These are phyloP conservation scores for Rapana venosa DNA, from an alignment of 2,888 invertebrate genomes.

Conservation along the genomic window DNA sequence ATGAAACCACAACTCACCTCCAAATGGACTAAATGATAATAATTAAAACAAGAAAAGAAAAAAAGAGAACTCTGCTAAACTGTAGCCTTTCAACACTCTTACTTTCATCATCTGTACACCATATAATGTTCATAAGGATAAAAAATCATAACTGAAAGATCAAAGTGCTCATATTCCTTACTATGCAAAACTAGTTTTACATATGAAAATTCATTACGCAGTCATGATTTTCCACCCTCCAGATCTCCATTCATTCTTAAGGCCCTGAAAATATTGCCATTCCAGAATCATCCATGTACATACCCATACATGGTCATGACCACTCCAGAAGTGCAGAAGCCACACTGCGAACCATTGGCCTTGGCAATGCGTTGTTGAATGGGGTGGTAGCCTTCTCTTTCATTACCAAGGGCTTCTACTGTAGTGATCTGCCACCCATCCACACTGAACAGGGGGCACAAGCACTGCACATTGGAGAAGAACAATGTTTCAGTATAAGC, in stretches of 20 bases:
- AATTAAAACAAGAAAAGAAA: too few species aligned
- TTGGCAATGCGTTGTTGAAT: slow-evolving; percentile 84
- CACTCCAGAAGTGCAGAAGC: slow-evolving; percentile 86
- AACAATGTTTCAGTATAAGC: neutral
- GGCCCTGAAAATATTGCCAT: neutral
- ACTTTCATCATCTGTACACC: too few species aligned
- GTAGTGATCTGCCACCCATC: slow-evolving; percentile 85
- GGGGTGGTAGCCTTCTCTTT: slow-evolving; percentile 84
- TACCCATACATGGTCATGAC: slow-evolving; percentile 84
- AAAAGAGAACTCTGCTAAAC: too few species aligned
- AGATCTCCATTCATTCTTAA: neutral
- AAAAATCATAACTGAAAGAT: too few species aligned
- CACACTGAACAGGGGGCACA: slow-evolving; percentile 83
- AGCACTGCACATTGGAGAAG: slow-evolving; percentile 80
- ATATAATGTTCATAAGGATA: too few species aligned
- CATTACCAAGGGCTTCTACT: slow-evolving; percentile 85
- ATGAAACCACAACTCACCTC: too few species aligned
- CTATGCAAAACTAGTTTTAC: too few species aligned
- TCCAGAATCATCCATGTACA: slow-evolving; percentile 47
- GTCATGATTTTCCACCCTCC: too few species aligned
- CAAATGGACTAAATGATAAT: too few species aligned
- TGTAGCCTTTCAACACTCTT: too few species aligned
- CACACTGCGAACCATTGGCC: slow-evolving; percentile 86
- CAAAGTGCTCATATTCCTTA: too few species aligned
- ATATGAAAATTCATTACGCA: too few species aligned